Evolutionary conservation across 2,888 invertebrate genomes (phyloP).

Genomic region (Drosophila koepferae): DNA sequence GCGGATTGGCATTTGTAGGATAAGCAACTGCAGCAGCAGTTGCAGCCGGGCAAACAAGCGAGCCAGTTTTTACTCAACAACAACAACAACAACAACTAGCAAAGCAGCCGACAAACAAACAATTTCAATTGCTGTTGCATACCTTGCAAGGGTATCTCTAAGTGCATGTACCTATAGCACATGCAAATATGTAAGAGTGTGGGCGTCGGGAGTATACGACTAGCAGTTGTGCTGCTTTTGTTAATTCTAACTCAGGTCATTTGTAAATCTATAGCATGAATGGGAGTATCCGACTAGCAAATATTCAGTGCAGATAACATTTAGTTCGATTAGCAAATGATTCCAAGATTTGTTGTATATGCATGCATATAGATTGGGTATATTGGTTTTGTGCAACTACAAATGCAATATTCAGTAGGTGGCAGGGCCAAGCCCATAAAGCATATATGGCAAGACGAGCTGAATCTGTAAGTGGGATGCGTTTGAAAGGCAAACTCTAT

Average conservation of each 20-base stretch:
- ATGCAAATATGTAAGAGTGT: not conserved
- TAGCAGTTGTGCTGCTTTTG: not conserved
- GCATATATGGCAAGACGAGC: not conserved
- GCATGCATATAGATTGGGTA: not conserved
- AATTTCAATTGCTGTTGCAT: conserved; percentile 29
- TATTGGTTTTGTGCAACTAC: not conserved
- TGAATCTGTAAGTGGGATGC: not conserved
- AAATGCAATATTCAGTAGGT: not conserved
- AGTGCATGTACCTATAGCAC: conserved; percentile 27
- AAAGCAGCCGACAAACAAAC: conserved; percentile 52
- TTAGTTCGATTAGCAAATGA: no score
- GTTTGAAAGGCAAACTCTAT: not conserved
- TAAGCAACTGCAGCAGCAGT: conserved; percentile 55
- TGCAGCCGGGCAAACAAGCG: conserved; percentile 33
- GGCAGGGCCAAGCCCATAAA: not conserved
- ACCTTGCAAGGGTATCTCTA: conserved; percentile 37
- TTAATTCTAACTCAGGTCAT: no score
- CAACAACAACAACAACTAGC: conserved; percentile 27
- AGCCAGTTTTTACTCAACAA: conserved; percentile 33
- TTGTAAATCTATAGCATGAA: no score
- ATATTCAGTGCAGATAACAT: not conserved
- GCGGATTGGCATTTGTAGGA: conserved; percentile 77
- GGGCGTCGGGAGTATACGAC: not conserved
- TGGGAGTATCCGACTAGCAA: no score
- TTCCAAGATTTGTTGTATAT: no score